Base-by-base conservation (phyloP, 1,140 invertebrate species). In the Zelostemma sp. region DNA sequence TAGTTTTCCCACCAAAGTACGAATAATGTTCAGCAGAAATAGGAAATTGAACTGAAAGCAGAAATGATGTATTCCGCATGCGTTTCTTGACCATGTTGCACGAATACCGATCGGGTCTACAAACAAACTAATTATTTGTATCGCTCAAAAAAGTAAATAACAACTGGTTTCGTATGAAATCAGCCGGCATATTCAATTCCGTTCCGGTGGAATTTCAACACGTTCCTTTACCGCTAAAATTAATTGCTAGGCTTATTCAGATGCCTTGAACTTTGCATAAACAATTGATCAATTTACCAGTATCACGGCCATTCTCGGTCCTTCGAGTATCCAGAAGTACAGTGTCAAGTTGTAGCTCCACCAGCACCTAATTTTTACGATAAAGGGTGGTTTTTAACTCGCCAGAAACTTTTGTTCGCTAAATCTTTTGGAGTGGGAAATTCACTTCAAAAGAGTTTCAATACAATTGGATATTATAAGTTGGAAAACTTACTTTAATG, bases 261-360 rank as follows among this genome's bases (percentile, higher is more conserved):
- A 4, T 25, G 3, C 21, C 3, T 25, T 45, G 54, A 43, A 41
- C 38, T 35, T 46, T 43, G 12, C 25, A 40, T 6, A 25, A 18
- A 46, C 5, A 19, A 38, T 15, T 35, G 1, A 41, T 18, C 25
- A 0, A 43, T 86, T 91, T 86, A 93, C 93, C 82, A 92, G 79
- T 73, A 96, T 91, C 2, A 95, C 89, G 0, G 88, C 88, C 17
- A 93, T 86, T 53, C 94, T 84, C 0, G 95, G 94, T 33, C 92
- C 94, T 83, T 96, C 93, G 16, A 96, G 82, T 50, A 96, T 95
- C 94, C 94, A 96, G 78, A 93, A 95, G 72, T 92, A 92, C 0
- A 87, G 83, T 1, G 90, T 88, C 48, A 94, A 89, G 79, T 93
- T 95, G 78, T 96, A 96, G 5, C 91, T 92, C 84, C 90, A 93